phyloP scores from a whole-genome alignment of 2,113 vertebrate species.

The Oostethus manadensis region DNA sequence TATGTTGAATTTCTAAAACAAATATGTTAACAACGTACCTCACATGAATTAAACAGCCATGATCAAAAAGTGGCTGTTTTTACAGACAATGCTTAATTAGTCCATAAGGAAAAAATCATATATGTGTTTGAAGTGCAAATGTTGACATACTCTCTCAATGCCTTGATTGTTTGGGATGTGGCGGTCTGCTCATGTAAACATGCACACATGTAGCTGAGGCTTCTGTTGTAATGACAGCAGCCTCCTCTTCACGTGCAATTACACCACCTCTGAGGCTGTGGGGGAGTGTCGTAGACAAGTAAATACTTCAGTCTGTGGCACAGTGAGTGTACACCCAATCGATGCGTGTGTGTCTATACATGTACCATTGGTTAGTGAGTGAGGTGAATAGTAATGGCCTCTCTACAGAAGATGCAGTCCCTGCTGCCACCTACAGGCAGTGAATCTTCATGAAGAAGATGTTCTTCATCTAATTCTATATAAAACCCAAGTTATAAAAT shows the following conservation, averaged over 20 bases:
- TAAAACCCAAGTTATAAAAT: conserved; percentile 15
- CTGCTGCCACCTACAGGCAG: conserved; percentile 58
- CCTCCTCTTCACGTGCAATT: conserved; percentile 11
- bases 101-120: not conserved
- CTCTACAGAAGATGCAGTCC: conserved; percentile 39
- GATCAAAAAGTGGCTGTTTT: conserved; percentile 21
- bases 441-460: conserved; percentile 20
- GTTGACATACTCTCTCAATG: not conserved
- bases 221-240: conserved; percentile 33
- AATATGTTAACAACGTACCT: conserved; percentile 43
- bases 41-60: conserved; percentile 40
- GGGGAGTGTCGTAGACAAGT: conserved; percentile 22
- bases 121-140: not conserved
- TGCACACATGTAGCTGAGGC: conserved; percentile 1
- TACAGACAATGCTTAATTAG: conserved; percentile 1
- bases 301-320: conserved; percentile 37
- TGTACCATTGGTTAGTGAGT: conserved; percentile 37
- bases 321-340: conserved; percentile 28
- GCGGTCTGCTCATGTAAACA: conserved; percentile 3
- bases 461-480: conserved; percentile 10
- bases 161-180: conserved; percentile 19
- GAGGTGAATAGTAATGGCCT: conserved; percentile 51
- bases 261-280: conserved; percentile 6
- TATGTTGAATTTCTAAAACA: conserved; percentile 36
- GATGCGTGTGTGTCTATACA: conserved; percentile 41